Conservation (phyloP, 1,140 invertebrate species). For the Bombus impatiens region DNA sequence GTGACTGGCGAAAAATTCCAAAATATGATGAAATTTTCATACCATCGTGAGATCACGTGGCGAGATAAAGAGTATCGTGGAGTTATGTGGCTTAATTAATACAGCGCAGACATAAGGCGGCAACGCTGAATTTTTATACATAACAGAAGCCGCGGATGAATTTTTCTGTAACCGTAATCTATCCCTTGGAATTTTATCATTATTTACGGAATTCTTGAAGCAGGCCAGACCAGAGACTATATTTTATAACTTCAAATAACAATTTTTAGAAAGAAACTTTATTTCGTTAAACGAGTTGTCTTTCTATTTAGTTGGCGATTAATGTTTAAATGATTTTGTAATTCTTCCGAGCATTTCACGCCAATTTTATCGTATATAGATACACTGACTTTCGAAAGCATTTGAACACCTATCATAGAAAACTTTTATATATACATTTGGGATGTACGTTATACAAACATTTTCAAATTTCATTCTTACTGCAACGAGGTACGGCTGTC, state of each 20-base stretch:
- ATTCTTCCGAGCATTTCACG: not conserved
- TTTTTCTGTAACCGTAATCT: not conserved
- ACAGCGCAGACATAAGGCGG: no score
- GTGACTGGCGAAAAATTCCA: no score
- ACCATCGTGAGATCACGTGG: not conserved
- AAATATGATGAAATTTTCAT: constrained; percentile 7
- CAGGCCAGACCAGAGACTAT: not conserved
- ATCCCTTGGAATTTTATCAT: not conserved
- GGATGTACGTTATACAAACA: no score
- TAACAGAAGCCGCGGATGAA: not conserved
- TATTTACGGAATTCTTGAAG: not conserved
- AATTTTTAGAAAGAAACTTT: not conserved
- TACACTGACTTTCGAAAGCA: not conserved
- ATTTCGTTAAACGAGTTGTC: not conserved
- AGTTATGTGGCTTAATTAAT: not conserved
- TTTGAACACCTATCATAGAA: not conserved
- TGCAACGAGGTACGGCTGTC: not conserved
- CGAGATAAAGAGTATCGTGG: not conserved
- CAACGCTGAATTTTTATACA: not conserved
- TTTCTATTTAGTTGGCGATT: not conserved
- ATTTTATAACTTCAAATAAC: not conserved
- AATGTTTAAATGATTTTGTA: not conserved
- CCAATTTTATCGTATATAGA: not conserved
- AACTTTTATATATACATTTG: not conserved
- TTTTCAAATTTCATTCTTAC: not conserved